Conservation (phyloP, 2,888 invertebrate genomes). For the Acanthoscelides obtectus region DNA sequence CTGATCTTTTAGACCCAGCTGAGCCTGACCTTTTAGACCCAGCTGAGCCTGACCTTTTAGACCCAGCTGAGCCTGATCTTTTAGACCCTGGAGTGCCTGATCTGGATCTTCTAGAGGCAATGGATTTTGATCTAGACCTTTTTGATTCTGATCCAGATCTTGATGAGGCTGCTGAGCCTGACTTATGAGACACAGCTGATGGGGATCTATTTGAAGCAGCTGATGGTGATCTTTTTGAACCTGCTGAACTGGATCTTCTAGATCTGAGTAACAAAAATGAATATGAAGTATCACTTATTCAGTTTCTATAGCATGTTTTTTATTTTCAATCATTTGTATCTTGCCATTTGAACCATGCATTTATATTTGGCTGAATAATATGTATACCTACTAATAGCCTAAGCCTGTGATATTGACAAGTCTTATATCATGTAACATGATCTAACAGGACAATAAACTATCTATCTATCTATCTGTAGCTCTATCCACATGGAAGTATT, state of each 20-base stretch:
- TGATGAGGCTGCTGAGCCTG: constrained; percentile 25
- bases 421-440: too few relatives aligned
- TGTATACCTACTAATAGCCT: too few relatives aligned
- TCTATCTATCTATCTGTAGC: too few relatives aligned
- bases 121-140: constrained; percentile 21
- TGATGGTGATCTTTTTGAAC: constrained; percentile 2
- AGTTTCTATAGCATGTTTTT: too few relatives aligned
- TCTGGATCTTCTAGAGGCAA: constrained; percentile 24
- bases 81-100: constrained; percentile 22
- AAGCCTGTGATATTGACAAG: too few relatives aligned
- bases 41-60: constrained; percentile 18
- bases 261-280: constrained; percentile 17
- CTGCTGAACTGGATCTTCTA: constrained; percentile 16
- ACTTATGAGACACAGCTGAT: constrained; percentile 21
- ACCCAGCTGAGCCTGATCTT: constrained; percentile 20
- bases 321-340: too few relatives aligned
- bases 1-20: constrained; percentile 22
- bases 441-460: too few relatives aligned
- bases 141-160: constrained; percentile 21
- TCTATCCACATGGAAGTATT: too few relatives aligned
- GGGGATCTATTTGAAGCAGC: constrained; percentile 24
- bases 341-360: too few relatives aligned
- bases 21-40: constrained; percentile 22
- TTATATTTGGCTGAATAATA: too few relatives aligned
- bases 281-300: too few relatives aligned